phyloP scores from a whole-genome alignment of 2,888 invertebrate genomes.

The Megalurothrips usitatus region DNA sequence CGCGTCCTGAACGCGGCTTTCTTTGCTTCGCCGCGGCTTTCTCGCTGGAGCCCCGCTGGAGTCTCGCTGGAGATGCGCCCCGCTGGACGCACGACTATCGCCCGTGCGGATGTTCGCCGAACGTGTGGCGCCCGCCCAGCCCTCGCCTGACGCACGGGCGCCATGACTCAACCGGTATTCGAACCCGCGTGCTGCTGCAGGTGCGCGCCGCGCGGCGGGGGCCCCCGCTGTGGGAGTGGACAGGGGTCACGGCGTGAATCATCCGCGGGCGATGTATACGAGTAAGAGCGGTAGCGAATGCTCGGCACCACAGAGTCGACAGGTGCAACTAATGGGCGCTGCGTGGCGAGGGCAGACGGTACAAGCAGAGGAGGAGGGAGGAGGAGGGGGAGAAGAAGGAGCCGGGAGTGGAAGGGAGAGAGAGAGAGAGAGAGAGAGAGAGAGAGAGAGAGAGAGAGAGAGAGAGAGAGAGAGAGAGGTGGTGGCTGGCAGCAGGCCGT shows the following conservation, averaged over 20 bases:
- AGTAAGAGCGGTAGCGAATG: constrained; percentile 21
- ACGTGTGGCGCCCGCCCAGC: too few relatives aligned
- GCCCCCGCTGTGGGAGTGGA: constrained; percentile 1
- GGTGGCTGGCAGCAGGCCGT: background rate
- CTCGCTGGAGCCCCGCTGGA: too few relatives aligned
- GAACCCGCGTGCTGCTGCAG: too few relatives aligned
- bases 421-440: background rate
- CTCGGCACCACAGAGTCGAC: constrained; percentile 7
- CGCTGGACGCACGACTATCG: too few relatives aligned
- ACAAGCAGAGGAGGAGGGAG: background rate
- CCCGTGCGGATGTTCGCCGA: too few relatives aligned
- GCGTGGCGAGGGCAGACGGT: background rate
- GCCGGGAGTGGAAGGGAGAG: background rate
- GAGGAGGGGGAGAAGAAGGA: background rate
- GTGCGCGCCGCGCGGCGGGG: background rate
- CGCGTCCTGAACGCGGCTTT: too few relatives aligned
- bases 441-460: background rate
- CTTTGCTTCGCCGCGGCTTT: too few relatives aligned
- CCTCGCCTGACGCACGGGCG: too few relatives aligned
- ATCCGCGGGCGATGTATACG: background rate
- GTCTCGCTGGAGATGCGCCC: too few relatives aligned
- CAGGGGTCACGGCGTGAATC: constrained; percentile 1
- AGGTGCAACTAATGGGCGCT: constrained; percentile 17
- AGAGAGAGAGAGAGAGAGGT: background rate
- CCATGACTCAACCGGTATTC: too few relatives aligned